A percentile compares a stretch with the other conserved stretches of the same genome.
Evolutionary conservation across 2,888 invertebrate genomes (phyloP).

Genomic region (Girardia tigrina): DNA sequence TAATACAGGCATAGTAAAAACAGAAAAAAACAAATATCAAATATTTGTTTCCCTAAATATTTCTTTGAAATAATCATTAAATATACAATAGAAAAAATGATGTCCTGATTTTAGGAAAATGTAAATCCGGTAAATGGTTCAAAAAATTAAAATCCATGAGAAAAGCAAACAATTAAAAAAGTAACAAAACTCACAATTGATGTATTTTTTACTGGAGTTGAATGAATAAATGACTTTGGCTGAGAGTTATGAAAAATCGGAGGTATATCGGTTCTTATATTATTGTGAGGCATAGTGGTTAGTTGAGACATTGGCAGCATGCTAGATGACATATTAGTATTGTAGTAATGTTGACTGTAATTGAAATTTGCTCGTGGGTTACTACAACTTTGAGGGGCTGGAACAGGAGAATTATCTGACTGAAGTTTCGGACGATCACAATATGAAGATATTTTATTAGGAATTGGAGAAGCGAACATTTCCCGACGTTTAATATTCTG

Average conservation of each 20-base stretch:
- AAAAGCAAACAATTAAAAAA: background rate
- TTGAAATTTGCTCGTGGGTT: background rate
- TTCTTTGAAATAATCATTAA: no score
- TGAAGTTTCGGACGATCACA: background rate
- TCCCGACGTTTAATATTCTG: conserved; percentile 3
- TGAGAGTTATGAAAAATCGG: background rate
- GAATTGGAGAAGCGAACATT: background rate
- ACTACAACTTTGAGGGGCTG: background rate
- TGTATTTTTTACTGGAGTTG: conserved; percentile 1
- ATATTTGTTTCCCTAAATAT: no score
- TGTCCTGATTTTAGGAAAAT: no score
- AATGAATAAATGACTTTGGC: background rate
- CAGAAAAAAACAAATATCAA: no score
- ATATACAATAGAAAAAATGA: no score
- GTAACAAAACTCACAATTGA: background rate
- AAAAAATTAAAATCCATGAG: background rate
- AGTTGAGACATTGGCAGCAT: background rate
- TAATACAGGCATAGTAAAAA: no score
- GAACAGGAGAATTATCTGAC: conserved; percentile 2
- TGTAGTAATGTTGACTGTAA: background rate
- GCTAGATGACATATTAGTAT: background rate
- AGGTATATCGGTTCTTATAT: background rate
- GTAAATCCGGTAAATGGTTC: no score
- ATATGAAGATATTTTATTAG: background rate
- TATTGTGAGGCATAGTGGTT: background rate